phyloP scores from a whole-genome alignment of 2,797 vertebrate species.

The Staurois parvus region DNA sequence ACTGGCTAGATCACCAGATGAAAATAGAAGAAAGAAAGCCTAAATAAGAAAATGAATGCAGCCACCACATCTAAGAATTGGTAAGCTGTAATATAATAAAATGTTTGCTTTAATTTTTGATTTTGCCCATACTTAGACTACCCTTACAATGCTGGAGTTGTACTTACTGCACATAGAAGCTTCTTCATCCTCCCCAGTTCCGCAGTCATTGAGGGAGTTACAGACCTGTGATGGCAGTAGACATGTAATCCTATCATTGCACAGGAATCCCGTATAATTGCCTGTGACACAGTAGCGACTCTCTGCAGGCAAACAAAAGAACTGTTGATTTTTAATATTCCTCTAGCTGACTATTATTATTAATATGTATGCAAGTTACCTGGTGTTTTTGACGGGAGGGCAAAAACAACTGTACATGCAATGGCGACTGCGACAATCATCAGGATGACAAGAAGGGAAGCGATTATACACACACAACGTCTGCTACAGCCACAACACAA shows the following conservation, averaged over 20 bases:
- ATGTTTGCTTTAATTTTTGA: no score
- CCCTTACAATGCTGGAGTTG: neutral
- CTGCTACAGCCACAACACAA: conserved; percentile 5
- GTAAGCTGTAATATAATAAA: no score
- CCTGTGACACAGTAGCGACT: conserved; percentile 68
- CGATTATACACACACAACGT: conserved; percentile 64
- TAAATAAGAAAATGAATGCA: no score
- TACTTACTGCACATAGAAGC: conserved; percentile 76
- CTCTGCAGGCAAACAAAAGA: conserved; percentile 60
- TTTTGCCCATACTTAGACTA: neutral
- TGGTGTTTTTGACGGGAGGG: conserved; percentile 63
- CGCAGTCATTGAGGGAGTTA: conserved; percentile 69
- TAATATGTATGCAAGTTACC: conserved; percentile 66
- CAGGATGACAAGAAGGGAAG: conserved; percentile 64
- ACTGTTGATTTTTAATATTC: neutral
- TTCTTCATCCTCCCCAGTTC: conserved; percentile 74
- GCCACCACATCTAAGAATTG: no score
- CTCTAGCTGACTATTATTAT: neutral
- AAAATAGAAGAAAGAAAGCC: no score
- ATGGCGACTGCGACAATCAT: neutral
- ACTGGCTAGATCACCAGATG: no score
- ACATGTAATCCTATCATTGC: conserved; percentile 72
- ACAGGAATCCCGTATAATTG: conserved; percentile 79
- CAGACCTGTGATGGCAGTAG: conserved; percentile 76
- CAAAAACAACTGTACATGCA: conserved; percentile 49